phyloP scores from a whole-genome alignment of 2,797 vertebrate genomes.

The Oreochromis grahami region DNA sequence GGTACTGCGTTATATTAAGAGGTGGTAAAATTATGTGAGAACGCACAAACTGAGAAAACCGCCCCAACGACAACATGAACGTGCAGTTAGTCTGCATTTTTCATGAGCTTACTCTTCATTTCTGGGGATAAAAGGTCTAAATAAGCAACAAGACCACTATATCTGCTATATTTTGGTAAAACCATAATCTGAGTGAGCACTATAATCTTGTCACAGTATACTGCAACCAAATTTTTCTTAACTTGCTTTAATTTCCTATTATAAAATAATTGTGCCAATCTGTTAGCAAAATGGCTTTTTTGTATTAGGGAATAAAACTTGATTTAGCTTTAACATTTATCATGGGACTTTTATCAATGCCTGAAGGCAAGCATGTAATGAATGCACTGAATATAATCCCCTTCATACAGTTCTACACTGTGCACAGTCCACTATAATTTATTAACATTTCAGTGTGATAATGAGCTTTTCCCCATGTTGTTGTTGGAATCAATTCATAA shows the following conservation, averaged over 20 bases:
- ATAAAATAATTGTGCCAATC: background rate
- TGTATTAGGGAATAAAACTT: background rate
- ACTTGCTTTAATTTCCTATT: background rate
- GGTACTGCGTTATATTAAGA: slow-evolving; percentile 7
- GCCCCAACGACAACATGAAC: background rate
- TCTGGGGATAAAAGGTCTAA: background rate
- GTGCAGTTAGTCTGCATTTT: background rate
- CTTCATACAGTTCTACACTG: background rate
- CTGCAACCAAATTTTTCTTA: background rate
- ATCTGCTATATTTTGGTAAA: background rate
- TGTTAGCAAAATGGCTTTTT: background rate
- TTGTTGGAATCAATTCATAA: background rate
- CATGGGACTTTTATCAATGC: background rate
- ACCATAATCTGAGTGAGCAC: background rate
- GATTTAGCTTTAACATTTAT: background rate
- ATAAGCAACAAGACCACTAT: background rate
- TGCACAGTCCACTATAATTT: background rate
- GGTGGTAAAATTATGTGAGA: slow-evolving; percentile 32
- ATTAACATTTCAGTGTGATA: background rate
- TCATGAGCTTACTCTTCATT: background rate
- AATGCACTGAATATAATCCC: background rate
- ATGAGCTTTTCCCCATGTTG: background rate
- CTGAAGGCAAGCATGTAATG: background rate
- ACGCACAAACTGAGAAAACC: background rate
- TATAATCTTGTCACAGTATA: background rate